Percentiles rank a stretch among this genome's conserved stretches.
These are phyloP conservation scores for Ramphastos sulfuratus DNA, from an alignment of 2,113 vertebrate genomes.

Conservation along the genomic window DNA sequence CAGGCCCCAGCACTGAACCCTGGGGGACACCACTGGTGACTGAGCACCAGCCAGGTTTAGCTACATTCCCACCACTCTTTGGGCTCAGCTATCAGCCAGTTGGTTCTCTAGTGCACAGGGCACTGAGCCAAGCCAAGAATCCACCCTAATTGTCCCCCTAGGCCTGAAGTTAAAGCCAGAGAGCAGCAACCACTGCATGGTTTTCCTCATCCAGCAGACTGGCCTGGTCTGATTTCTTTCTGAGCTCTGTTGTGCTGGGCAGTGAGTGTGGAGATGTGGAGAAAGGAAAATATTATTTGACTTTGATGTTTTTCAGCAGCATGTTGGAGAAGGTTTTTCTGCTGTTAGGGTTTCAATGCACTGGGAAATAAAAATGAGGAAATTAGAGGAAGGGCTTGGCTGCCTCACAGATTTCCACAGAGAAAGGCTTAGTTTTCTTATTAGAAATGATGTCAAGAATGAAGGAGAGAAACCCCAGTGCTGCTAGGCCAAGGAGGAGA, in stretches of 20 bases:
- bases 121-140: too few species aligned
- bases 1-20: too few species aligned
- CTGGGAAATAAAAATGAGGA: constrained; percentile 24
- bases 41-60: too few species aligned
- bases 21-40: too few species aligned
- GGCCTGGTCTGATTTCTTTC: background rate
- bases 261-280: background rate
- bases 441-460: background rate
- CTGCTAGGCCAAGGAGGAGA: background rate
- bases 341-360: background rate
- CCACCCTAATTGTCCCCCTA: background rate
- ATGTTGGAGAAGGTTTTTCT: constrained; percentile 4
- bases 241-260: background rate
- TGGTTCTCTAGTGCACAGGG: too few species aligned
- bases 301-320: constrained; percentile 10
- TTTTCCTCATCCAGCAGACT: background rate
- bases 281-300: background rate
- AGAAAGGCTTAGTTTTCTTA: background rate
- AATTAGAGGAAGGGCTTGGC: background rate
- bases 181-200: background rate
- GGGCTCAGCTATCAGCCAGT: too few species aligned
- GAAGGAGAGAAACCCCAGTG: background rate
- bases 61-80: too few species aligned
- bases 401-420: background rate
- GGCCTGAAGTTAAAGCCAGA: background rate